A percentile compares a stretch with the other conserved stretches of the same genome.
These are phyloP conservation scores for Alviniconcha marisindica DNA, from an alignment of 1,140 invertebrate genomes.

Conservation along the genomic window DNA sequence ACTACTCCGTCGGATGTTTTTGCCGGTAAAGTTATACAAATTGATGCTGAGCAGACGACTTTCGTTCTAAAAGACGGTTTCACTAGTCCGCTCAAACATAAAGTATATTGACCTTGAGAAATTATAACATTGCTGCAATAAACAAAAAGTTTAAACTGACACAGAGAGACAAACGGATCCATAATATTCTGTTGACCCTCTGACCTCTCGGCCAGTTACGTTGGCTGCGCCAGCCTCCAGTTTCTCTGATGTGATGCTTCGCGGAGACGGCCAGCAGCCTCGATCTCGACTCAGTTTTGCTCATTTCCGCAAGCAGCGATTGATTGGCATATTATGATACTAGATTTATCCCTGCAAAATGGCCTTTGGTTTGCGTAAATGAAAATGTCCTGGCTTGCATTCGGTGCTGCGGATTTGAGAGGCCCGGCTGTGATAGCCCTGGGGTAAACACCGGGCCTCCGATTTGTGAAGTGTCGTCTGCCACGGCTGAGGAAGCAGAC, in stretches of 20 bases:
- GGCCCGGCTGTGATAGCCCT: conserved; percentile 38
- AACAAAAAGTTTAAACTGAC: neutral
- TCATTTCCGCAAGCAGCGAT: conserved; percentile 58
- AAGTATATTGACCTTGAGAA: too few relatives aligned
- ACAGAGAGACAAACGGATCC: neutral
- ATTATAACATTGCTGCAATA: neutral
- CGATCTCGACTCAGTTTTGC: conserved; percentile 50
- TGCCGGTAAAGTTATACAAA: neutral
- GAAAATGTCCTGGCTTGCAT: conserved; percentile 39
- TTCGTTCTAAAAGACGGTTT: too few relatives aligned
- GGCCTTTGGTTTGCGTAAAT: conserved; percentile 42
- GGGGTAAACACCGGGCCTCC: conserved; percentile 43
- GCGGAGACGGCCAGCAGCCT: conserved; percentile 54
- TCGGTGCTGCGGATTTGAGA: conserved; percentile 42
- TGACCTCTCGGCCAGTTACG: conserved; percentile 16
- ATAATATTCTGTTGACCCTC: conserved; percentile 20
- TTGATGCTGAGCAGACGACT: too few relatives aligned
- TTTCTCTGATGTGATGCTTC: conserved; percentile 42
- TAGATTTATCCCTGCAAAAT: conserved; percentile 54
- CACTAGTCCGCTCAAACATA: too few relatives aligned
- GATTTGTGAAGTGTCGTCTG: conserved; percentile 44
- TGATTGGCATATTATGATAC: conserved; percentile 61
- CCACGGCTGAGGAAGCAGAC: conserved; percentile 38
- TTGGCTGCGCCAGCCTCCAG: conserved; percentile 38
- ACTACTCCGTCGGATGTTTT: neutral